A percentile compares a stretch with the other conserved stretches of the same genome.
Evolutionary conservation across 2,888 invertebrate species (phyloP).

Genomic region (Epinotia demarniana): DNA sequence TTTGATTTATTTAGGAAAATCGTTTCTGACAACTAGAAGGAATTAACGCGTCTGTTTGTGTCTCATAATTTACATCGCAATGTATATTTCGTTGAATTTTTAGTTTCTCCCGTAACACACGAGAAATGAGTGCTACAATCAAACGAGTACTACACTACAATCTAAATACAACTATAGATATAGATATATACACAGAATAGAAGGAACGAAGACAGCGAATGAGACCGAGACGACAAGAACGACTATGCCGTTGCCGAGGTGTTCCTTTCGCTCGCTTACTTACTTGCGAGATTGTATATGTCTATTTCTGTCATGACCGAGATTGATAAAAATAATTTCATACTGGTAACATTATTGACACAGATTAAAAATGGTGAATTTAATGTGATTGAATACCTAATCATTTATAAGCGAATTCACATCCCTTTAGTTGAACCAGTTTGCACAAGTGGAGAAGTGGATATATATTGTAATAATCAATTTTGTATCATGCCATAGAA

Average conservation of each 20-base stretch:
- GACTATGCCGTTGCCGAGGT: not conserved
- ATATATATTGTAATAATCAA: too few species aligned
- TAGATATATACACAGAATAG: too few species aligned
- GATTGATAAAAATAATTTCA: not conserved
- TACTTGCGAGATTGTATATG: not conserved
- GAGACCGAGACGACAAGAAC: not conserved
- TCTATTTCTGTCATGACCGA: constrained; percentile 4
- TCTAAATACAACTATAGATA: constrained; percentile 20
- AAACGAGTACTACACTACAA: constrained; percentile 38
- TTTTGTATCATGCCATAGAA: too few species aligned
- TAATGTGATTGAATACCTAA: not conserved
- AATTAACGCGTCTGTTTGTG: constrained; percentile 45
- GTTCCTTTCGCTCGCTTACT: constrained; percentile 2
- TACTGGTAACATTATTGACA: constrained; percentile 14
- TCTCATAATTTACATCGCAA: constrained; percentile 45
- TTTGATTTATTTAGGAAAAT: constrained; percentile 44
- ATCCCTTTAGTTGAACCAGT: too few species aligned
- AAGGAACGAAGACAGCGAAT: constrained; percentile 15
- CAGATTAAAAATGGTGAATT: not conserved
- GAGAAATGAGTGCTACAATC: constrained; percentile 39
- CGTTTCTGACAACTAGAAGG: constrained; percentile 46
- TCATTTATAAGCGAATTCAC: too few species aligned
- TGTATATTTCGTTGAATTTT: constrained; percentile 34
- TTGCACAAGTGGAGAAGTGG: too few species aligned
- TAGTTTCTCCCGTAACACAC: constrained; percentile 34